phyloP scores from a whole-genome alignment of 2,113 vertebrate species.

The Indicator maculatus region DNA sequence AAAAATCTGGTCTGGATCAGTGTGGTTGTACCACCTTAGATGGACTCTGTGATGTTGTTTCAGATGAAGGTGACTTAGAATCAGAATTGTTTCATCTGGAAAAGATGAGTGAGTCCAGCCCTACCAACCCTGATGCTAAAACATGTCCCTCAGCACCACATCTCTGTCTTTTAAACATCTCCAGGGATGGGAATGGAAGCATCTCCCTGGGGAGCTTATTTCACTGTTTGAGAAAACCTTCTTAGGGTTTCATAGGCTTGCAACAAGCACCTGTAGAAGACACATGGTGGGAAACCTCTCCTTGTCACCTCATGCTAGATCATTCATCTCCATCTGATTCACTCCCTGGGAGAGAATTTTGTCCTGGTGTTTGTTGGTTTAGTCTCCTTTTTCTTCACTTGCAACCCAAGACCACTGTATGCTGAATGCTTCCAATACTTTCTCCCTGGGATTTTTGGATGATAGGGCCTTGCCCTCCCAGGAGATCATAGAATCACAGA shows the following conservation, averaged over 20 bases:
- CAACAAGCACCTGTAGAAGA: neutral
- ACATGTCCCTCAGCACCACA: no score
- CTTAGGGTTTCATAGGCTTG: neutral
- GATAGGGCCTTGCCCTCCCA: neutral
- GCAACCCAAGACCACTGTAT: neutral
- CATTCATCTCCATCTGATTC: neutral
- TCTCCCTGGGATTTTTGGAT: neutral
- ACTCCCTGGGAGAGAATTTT: neutral
- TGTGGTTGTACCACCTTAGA: neutral
- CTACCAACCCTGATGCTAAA: no score
- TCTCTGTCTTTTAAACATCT: no score
- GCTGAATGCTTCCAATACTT: neutral
- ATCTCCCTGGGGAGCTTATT: no score
- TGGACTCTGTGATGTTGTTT: neutral
- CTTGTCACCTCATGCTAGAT: neutral
- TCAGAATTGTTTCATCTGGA: no score
- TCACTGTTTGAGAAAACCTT: no score
- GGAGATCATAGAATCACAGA: neutral
- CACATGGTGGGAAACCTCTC: neutral
- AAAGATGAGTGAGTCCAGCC: no score
- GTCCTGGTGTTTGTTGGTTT: neutral
- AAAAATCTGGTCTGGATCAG: slow-evolving; percentile 70
- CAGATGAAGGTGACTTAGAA: neutral
- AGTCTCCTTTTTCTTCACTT: neutral
- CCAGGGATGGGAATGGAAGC: no score